Percentiles rank a stretch among this genome's conserved stretches.
Conservation (phyloP, 2,113 vertebrate species). For the rabbit (Oryctolagus cuniculus) region mOryCun1.1 NC_091436.1:3598501-3599000, state of each 20-base stretch:
- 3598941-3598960: neutral
- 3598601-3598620: neutral
- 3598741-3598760: neutral
- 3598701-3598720: neutral
- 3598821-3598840: neutral
- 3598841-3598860: neutral
- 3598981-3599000: neutral
- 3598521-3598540: accelerated
- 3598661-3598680: neutral
- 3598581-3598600: neutral
- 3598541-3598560: neutral
- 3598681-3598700: neutral
- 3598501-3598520: accelerated
- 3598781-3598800: neutral
- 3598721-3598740: accelerated
- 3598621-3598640: neutral
- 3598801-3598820: neutral
- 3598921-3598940: neutral
- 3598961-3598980: neutral
- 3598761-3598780: neutral
- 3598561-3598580: accelerated
- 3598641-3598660: too few relatives aligned
- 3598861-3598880: neutral
- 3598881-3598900: neutral
- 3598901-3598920: neutral